Percentiles rank a stretch among this genome's conserved stretches.
These are phyloP conservation scores for Anguilla pacifica DNA, from an alignment of 2,797 vertebrate genomes.

Conservation along the genomic window DNA sequence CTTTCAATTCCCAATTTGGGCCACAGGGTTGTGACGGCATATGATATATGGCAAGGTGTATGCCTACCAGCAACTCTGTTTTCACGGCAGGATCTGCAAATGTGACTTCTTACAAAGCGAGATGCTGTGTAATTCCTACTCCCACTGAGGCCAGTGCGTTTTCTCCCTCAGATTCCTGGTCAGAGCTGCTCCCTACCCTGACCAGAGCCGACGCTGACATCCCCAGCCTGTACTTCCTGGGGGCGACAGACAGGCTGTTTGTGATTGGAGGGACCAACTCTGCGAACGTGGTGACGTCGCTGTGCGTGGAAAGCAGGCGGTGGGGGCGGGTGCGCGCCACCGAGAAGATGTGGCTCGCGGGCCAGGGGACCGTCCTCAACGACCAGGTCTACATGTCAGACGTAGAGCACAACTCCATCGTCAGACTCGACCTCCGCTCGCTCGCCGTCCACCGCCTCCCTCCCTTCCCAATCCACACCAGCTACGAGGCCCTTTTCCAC, in stretches of 20 bases:
- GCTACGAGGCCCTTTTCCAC: constrained; percentile 73
- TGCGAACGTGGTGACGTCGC: constrained; percentile 70
- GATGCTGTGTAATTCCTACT: background rate
- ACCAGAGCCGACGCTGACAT: constrained; percentile 68
- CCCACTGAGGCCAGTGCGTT: background rate
- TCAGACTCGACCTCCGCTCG: constrained; percentile 62
- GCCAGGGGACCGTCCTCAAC: constrained; percentile 67
- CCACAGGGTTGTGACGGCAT: background rate
- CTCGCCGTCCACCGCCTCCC: constrained; percentile 62
- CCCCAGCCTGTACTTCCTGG: constrained; percentile 75
- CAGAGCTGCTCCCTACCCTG: constrained; percentile 75
- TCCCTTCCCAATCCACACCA: constrained; percentile 64
- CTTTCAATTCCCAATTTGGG: background rate
- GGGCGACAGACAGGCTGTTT: constrained; percentile 68
- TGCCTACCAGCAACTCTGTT: background rate
- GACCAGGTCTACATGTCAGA: constrained; percentile 67
- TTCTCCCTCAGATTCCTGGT: constrained; percentile 68
- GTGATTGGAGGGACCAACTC: constrained; percentile 76
- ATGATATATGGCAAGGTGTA: background rate
- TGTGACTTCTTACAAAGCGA: background rate
- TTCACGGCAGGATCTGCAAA: background rate
- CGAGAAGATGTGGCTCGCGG: constrained; percentile 68
- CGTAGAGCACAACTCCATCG: constrained; percentile 60
- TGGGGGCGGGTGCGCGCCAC: constrained; percentile 65
- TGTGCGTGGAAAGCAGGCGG: constrained; percentile 61